Evolutionary conservation across 2,888 invertebrate genomes (phyloP).

Genomic region (Ypsolopha sequella): DNA sequence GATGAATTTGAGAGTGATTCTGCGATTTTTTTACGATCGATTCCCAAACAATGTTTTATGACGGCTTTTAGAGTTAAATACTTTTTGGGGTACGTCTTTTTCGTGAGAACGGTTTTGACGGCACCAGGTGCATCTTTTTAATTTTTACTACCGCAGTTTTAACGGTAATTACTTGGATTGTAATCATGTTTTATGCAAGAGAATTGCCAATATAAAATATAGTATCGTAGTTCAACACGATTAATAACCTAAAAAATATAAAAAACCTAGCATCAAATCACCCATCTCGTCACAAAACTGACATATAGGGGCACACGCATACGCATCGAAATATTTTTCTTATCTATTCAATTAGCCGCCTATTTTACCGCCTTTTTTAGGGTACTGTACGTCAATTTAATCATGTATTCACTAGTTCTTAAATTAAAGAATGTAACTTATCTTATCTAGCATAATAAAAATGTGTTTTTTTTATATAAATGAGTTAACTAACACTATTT

Average conservation of each 20-base stretch:
- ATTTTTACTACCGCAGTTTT: background rate
- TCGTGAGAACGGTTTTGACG: slow-evolving; percentile 7
- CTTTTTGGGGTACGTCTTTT: slow-evolving; percentile 31
- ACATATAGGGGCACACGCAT: slow-evolving; percentile 19
- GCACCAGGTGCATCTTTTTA: slow-evolving; percentile 6
- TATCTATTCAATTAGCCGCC: slow-evolving; percentile 39
- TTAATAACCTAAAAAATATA: background rate
- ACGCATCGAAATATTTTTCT: slow-evolving; percentile 42
- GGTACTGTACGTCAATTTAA: background rate
- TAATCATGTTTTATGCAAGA: background rate
- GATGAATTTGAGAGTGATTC: slow-evolving; percentile 12
- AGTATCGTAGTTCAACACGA: background rate
- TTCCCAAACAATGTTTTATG: slow-evolving; percentile 42
- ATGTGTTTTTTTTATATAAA: no score
- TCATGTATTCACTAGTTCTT: background rate
- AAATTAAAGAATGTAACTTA: background rate
- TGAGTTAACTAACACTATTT: no score
- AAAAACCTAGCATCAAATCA: background rate
- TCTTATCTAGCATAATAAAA: no score
- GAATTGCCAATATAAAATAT: background rate
- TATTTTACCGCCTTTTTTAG: no score
- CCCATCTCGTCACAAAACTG: background rate
- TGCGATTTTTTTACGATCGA: slow-evolving; percentile 46
- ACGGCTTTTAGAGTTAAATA: slow-evolving; percentile 28
- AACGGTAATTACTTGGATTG: background rate